These are phyloP conservation scores for Synergus umbraculus DNA, from an alignment of 2,888 invertebrate species.

Conservation along the genomic window DNA sequence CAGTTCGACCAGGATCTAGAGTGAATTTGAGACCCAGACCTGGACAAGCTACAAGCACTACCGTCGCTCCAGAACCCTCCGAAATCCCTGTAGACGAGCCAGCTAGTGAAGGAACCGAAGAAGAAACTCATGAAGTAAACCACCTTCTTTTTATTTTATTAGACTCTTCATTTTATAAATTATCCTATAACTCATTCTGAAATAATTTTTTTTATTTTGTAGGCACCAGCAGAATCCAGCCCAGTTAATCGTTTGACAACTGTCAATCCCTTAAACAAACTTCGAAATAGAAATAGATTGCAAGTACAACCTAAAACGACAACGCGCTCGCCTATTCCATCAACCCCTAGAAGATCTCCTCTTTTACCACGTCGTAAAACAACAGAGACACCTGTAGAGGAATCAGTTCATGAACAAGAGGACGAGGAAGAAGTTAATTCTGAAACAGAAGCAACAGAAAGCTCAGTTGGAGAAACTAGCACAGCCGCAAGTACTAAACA, in stretches of 20 bases:
- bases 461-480: conserved; percentile 55
- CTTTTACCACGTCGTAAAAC: conserved; percentile 71
- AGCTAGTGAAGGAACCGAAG: conserved; percentile 73
- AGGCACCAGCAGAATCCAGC: conserved; percentile 73
- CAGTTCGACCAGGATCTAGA: conserved; percentile 83
- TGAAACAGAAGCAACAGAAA: conserved; percentile 62
- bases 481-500: conserved; percentile 65
- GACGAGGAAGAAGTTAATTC: conserved; percentile 57
- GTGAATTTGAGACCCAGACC: conserved; percentile 81
- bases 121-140: conserved; percentile 74
- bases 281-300: conserved; percentile 76
- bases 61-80: conserved; percentile 71
- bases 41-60: conserved; percentile 77
- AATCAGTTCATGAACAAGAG: conserved; percentile 58
- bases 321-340: conserved; percentile 66
- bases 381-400: conserved; percentile 68
- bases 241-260: conserved; percentile 67
- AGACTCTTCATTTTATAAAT: neutral
- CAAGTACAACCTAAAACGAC: conserved; percentile 75
- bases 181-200: neutral
- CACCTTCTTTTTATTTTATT: neutral
- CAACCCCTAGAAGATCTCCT: conserved; percentile 69
- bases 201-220: conserved; percentile 20
- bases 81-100: conserved; percentile 71
- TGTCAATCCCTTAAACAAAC: conserved; percentile 75